Evolutionary conservation across 1,140 invertebrate species (phyloP).

Genomic region (Diorhabda carinulata): DNA sequence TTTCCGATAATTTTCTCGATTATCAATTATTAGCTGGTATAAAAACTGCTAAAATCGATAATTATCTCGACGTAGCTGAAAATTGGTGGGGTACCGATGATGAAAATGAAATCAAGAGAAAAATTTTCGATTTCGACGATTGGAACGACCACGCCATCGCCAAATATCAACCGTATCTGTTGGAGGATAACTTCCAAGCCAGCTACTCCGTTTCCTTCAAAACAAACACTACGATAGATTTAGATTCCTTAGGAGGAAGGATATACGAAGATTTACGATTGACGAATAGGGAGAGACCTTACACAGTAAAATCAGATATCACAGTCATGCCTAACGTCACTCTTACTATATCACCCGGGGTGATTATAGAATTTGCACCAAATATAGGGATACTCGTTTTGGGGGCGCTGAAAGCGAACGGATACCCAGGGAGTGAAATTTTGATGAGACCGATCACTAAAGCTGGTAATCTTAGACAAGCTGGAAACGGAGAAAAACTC

Average conservation of each 20-base stretch:
- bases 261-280: slow-evolving; percentile 72
- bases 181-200: slow-evolving; percentile 68
- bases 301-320: slow-evolving; percentile 83
- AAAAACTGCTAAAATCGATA: slow-evolving; percentile 81
- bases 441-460: slow-evolving; percentile 69
- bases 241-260: slow-evolving; percentile 78
- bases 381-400: slow-evolving; percentile 96
- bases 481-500: slow-evolving; percentile 29
- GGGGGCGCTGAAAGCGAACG: slow-evolving; percentile 83
- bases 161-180: slow-evolving; percentile 81
- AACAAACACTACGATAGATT: slow-evolving; percentile 52
- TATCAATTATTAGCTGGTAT: slow-evolving; percentile 93
- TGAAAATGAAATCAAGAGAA: slow-evolving; percentile 66
- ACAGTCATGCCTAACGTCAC: slow-evolving; percentile 93
- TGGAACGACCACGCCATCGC: slow-evolving; percentile 98
- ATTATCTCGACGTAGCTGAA: slow-evolving; percentile 79
- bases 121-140: slow-evolving; percentile 99
- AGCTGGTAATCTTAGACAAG: slow-evolving; percentile 46
- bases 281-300: slow-evolving; percentile 65
- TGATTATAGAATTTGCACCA: slow-evolving; percentile 89
- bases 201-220: slow-evolving; percentile 70
- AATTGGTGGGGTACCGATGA: slow-evolving; percentile 94
- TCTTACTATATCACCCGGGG: slow-evolving; percentile 84
- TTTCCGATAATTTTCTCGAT: slow-evolving; percentile 81
- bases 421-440: slow-evolving; percentile 74